These are phyloP conservation scores for Scaptodrosophila latifasciaeformis DNA, from an alignment of 2,888 invertebrate genomes.

Conservation along the genomic window DNA sequence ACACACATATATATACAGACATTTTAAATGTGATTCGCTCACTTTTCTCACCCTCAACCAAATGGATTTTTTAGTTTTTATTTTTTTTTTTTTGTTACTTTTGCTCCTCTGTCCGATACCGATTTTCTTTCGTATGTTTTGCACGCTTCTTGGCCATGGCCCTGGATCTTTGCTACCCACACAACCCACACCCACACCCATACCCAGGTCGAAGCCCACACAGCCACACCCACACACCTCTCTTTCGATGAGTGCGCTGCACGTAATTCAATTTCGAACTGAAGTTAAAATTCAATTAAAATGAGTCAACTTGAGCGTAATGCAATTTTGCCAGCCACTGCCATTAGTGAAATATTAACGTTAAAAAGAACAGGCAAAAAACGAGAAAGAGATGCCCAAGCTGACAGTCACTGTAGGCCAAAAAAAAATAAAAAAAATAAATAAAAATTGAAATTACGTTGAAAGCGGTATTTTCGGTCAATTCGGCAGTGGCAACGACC, in stretches of 20 bases:
- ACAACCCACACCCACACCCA: too few relatives aligned
- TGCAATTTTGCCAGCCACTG: conserved; percentile 66
- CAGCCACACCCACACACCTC: background rate
- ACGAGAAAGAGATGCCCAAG: conserved; percentile 11
- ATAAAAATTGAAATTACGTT: conserved; percentile 1
- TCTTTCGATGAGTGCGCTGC: conserved; percentile 15
- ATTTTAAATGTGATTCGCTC: background rate
- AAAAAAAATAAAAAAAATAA: conserved; percentile 9
- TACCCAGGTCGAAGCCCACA: too few relatives aligned
- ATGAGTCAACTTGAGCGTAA: conserved; percentile 70
- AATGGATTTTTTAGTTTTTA: too few relatives aligned
- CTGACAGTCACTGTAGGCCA: background rate
- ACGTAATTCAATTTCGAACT: conserved; percentile 69
- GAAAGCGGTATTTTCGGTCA: too few relatives aligned
- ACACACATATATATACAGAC: conserved; percentile 4
- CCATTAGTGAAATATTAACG: conserved; percentile 70
- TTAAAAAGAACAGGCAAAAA: conserved; percentile 31
- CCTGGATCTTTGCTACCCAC: background rate
- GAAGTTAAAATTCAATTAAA: conserved; percentile 70
- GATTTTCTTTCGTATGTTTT: background rate
- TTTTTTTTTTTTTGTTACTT: background rate
- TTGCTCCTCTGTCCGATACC: background rate
- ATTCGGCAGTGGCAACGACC: too few relatives aligned
- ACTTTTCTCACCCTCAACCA: background rate
- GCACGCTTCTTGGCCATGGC: conserved; percentile 39